Percentiles rank a stretch among this genome's conserved stretches.
These are phyloP conservation scores for Enoplosus armatus DNA, from an alignment of 2,797 vertebrate genomes.

Conservation along the genomic window DNA sequence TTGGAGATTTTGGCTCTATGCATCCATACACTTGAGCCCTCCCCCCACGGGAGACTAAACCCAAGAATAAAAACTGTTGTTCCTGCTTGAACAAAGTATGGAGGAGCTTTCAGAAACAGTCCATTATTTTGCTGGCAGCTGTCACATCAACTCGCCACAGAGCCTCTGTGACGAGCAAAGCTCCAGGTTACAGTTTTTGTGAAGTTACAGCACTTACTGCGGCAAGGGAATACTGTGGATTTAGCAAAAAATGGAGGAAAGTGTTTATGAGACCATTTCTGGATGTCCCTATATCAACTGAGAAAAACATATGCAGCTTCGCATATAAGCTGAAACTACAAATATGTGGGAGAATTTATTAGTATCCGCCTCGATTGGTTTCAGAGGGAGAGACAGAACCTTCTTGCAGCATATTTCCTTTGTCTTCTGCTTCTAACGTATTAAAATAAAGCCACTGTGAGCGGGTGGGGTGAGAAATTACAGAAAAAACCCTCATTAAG, in stretches of 20 bases:
- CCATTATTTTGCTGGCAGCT: slow-evolving; percentile 36
- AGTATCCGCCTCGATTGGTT: slow-evolving; percentile 11
- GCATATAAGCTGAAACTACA: not conserved
- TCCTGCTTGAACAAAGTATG: slow-evolving; percentile 14
- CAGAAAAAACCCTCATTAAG: not conserved
- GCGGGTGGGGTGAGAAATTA: not conserved
- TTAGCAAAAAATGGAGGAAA: slow-evolving; percentile 1
- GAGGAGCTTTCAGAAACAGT: slow-evolving; percentile 26
- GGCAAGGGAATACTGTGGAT: slow-evolving; percentile 21
- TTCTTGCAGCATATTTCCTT: not conserved
- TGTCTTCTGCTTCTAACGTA: not conserved
- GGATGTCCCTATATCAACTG: not conserved
- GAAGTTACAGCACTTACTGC: slow-evolving; percentile 4
- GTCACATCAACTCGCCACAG: slow-evolving; percentile 40
- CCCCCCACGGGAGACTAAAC: slow-evolving; percentile 16
- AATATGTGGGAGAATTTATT: not conserved
- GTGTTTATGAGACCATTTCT: slow-evolving; percentile 5
- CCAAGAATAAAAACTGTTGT: slow-evolving; percentile 35
- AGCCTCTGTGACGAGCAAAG: slow-evolving; percentile 30
- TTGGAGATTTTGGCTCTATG: slow-evolving; percentile 21
- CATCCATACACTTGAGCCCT: not conserved
- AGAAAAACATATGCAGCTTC: not conserved
- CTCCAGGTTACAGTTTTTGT: slow-evolving; percentile 30
- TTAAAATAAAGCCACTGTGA: not conserved
- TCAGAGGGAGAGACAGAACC: not conserved